Evolutionary conservation across 2,113 vertebrate species (phyloP).

Genomic region (Ochotona princeps): DNA sequence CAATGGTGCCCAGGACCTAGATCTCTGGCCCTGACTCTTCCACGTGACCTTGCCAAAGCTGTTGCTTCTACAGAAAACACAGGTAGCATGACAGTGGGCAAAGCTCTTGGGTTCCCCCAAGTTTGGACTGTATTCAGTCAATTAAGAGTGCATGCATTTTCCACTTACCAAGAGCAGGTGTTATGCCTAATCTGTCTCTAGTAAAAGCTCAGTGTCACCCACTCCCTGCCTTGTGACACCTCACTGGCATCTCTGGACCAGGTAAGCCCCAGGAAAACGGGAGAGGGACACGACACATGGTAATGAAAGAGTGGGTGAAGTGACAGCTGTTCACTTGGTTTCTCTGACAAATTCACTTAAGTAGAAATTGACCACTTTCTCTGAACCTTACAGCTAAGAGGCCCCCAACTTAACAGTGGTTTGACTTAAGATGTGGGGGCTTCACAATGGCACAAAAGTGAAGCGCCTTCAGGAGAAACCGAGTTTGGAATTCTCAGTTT

Average conservation of each 20-base stretch:
- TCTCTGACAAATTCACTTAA: slow-evolving; percentile 5
- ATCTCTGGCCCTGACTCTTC: background rate
- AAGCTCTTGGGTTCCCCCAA: background rate
- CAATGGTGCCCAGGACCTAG: background rate
- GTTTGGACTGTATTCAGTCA: background rate
- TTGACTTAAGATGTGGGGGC: background rate
- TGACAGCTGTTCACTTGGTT: background rate
- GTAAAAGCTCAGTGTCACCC: background rate
- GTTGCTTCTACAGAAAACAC: slow-evolving; percentile 17
- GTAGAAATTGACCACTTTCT: background rate
- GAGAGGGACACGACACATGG: background rate
- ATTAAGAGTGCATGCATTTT: background rate
- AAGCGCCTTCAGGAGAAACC: background rate
- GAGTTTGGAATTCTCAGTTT: background rate
- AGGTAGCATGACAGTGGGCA: background rate
- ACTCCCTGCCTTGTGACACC: background rate
- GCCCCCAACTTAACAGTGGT: background rate
- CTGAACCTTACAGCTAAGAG: background rate
- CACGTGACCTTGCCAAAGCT: background rate
- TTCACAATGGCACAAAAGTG: background rate
- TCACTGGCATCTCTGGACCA: background rate
- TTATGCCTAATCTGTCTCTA: background rate
- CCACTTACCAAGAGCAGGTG: background rate
- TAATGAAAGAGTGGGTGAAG: background rate
- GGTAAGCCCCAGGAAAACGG: background rate